Conservation (phyloP, 2,113 vertebrate genomes). For the Thunnus maccoyii region DNA sequence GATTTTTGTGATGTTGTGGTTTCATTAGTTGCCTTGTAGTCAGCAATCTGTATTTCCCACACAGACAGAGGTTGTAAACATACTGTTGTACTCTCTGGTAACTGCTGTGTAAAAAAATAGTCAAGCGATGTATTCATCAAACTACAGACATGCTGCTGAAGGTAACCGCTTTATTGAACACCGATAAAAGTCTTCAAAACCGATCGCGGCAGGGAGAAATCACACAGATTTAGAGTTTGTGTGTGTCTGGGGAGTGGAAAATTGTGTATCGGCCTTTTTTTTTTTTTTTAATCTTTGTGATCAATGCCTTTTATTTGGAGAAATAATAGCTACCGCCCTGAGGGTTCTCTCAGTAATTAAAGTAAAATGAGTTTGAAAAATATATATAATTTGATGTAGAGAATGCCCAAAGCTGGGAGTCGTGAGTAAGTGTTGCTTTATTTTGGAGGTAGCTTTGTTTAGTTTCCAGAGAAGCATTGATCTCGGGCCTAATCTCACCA, state of each 20-base stretch:
- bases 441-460: not conserved
- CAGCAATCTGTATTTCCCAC: too few species aligned
- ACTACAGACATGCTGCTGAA: not conserved
- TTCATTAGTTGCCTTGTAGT: too few species aligned
- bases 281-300: not conserved
- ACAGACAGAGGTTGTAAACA: too few species aligned
- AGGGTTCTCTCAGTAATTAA: constrained; percentile 4
- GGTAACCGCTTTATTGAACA: too few species aligned
- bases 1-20: too few species aligned
- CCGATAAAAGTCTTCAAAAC: too few species aligned
- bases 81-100: not conserved
- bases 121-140: too few species aligned
- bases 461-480: not conserved
- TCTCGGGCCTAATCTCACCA: not conserved
- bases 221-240: too few species aligned
- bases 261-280: not conserved
- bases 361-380: constrained; percentile 8
- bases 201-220: too few species aligned
- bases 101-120: not conserved
- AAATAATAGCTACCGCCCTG: not conserved
- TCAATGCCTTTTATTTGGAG: not conserved
- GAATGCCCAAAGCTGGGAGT: not conserved
- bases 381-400: not conserved
- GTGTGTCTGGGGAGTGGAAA: too few species aligned
- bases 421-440: not conserved